These are phyloP conservation scores for Temnopleurus reevesii DNA, from an alignment of 53 echinoderm and acorn worm species.

Conservation along the genomic window DNA sequence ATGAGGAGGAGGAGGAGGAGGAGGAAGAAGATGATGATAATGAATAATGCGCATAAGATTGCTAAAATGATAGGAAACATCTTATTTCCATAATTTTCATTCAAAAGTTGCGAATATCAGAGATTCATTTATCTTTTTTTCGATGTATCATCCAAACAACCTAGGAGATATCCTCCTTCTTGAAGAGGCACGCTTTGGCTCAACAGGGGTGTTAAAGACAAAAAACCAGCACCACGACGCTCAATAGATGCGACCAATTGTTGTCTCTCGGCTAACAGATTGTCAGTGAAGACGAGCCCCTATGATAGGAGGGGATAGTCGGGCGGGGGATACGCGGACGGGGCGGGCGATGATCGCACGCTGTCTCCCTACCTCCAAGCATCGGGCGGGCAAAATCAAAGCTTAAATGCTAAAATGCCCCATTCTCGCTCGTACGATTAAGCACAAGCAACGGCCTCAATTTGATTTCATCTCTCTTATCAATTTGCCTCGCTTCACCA, in stretches of 20 bases:
- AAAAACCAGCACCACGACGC: not conserved
- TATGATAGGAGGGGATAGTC: not conserved
- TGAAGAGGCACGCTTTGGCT: too few species aligned
- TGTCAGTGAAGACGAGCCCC: not conserved
- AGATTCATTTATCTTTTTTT: too few species aligned
- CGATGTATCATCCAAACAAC: too few species aligned
- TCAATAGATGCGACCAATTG: not conserved
- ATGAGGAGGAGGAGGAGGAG: too few species aligned
- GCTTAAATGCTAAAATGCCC: conserved; percentile 6
- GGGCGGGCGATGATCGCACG: not conserved
- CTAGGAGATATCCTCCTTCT: too few species aligned
- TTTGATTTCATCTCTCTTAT: conserved; percentile 44
- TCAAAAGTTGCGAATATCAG: too few species aligned
- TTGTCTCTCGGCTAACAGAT: not conserved
- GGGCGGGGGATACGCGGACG: not conserved
- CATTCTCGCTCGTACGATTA: conserved; percentile 56
- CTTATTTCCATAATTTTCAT: too few species aligned
- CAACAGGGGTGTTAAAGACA: too few species aligned
- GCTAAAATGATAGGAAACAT: too few species aligned
- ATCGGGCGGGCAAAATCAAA: conserved; percentile 39
- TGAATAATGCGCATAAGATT: too few species aligned
- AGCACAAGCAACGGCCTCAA: conserved; percentile 28
- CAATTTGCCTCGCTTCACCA: conserved; percentile 55
- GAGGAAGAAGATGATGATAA: too few species aligned
- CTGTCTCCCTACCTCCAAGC: conserved; percentile 13